Conservation (phyloP, 2,113 vertebrate species). For the Podarcis muralis region DNA sequence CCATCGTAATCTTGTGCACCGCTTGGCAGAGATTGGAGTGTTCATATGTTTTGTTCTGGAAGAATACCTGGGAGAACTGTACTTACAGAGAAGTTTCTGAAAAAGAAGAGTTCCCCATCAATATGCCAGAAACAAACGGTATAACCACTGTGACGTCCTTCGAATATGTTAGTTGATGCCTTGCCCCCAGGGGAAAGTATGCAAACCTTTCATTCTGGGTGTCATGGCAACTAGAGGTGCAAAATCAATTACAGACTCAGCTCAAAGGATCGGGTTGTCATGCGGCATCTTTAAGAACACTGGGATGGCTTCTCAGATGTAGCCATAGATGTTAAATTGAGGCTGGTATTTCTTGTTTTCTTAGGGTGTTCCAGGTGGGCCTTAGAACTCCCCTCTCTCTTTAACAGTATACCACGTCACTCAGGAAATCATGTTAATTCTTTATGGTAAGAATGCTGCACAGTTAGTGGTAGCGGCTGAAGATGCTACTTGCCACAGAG, state of each 20-base stretch:
- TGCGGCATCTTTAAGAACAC: constrained; percentile 27
- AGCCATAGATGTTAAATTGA: constrained; percentile 11
- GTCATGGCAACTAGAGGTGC: constrained; percentile 44
- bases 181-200: constrained; percentile 31
- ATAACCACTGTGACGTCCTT: constrained; percentile 35
- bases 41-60: neutral
- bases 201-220: constrained; percentile 37
- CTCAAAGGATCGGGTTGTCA: constrained; percentile 48
- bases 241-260: constrained; percentile 40
- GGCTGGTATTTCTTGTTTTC: neutral
- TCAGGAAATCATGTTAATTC: neutral
- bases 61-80: constrained; percentile 17
- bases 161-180: constrained; percentile 26
- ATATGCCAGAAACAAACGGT: constrained; percentile 31
- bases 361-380: neutral
- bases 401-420: neutral
- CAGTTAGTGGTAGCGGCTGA: no score
- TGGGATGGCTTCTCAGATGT: neutral
- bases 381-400: neutral
- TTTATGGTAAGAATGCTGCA: neutral
- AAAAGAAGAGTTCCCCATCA: neutral
- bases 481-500: neutral
- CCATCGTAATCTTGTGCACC: no score
- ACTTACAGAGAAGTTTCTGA: constrained; percentile 26
- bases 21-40: no score